Evolutionary conservation across 2,113 vertebrate species (phyloP).

Genomic region (Hassar affinis): DNA sequence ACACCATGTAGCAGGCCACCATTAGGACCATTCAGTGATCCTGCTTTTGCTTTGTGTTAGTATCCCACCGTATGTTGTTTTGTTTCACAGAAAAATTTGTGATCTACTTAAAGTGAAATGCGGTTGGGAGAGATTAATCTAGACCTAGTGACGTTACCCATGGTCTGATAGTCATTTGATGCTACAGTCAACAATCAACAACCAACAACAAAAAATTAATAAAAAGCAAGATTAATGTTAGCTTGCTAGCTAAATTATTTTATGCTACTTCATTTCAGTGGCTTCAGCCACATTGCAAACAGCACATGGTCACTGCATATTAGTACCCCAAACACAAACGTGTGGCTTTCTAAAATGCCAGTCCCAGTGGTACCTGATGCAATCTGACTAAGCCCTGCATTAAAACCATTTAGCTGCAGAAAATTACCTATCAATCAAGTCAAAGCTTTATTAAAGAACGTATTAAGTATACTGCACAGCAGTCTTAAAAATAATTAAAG

Average conservation of each 20-base stretch:
- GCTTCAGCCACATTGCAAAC: neutral
- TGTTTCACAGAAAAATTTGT: neutral
- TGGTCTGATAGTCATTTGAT: neutral
- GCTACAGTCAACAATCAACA: neutral
- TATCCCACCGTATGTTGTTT: neutral
- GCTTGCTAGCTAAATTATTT: neutral
- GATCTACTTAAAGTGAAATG: neutral
- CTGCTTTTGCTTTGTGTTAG: neutral
- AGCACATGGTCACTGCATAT: neutral
- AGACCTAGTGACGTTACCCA: neutral
- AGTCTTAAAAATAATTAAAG: neutral
- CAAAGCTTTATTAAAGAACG: neutral
- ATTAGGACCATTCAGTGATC: neutral
- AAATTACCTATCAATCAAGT: neutral
- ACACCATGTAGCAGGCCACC: neutral
- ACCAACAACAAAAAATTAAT: neutral
- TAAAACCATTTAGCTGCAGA: neutral
- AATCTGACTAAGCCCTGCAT: conserved; percentile 1
- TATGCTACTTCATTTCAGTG: neutral
- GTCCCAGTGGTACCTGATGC: conserved; percentile 8
- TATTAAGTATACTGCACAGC: neutral
- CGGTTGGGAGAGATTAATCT: neutral
- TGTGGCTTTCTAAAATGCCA: neutral
- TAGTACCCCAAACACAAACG: neutral
- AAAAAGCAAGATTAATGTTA: neutral